Evolutionary conservation across 1,140 invertebrate genomes (phyloP).

Genomic region (Geopemphigus sp.): DNA sequence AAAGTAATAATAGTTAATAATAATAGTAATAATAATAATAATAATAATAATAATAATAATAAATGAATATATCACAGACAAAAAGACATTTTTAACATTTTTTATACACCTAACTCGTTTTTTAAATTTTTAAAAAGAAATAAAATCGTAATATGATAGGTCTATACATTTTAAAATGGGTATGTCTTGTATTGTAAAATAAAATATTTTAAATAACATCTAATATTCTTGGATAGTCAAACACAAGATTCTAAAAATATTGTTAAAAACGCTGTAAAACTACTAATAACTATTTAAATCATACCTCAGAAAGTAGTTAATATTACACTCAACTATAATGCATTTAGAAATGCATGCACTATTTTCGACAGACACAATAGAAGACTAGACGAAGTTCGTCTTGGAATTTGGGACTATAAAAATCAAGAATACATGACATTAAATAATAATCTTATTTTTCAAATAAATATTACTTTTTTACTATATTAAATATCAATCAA

Average conservation of each 20-base stretch:
- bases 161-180: conserved; percentile 5
- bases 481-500: conserved; percentile 11
- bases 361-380: conserved; percentile 8
- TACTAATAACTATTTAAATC: conserved; percentile 25
- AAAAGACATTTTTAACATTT: conserved; percentile 49
- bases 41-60: conserved; percentile 37
- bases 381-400: conserved; percentile 33
- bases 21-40: conserved; percentile 34
- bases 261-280: conserved; percentile 26
- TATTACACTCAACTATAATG: conserved; percentile 16
- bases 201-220: conserved; percentile 29
- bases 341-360: neutral
- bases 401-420: conserved; percentile 2
- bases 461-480: neutral
- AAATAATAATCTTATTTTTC: conserved; percentile 3
- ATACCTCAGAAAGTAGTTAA: conserved; percentile 25
- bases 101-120: conserved; percentile 35
- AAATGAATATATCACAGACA: conserved; percentile 49
- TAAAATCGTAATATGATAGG: conserved; percentile 1
- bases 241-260: conserved; percentile 31
- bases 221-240: conserved; percentile 26
- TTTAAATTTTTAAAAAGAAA: conserved; percentile 36
- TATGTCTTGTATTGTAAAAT: conserved; percentile 5
- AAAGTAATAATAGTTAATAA: conserved; percentile 22
- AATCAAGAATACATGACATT: conserved; percentile 5